Evolutionary conservation across 2,113 vertebrate species (phyloP).

Genomic region (Rhinogobius similis): DNA sequence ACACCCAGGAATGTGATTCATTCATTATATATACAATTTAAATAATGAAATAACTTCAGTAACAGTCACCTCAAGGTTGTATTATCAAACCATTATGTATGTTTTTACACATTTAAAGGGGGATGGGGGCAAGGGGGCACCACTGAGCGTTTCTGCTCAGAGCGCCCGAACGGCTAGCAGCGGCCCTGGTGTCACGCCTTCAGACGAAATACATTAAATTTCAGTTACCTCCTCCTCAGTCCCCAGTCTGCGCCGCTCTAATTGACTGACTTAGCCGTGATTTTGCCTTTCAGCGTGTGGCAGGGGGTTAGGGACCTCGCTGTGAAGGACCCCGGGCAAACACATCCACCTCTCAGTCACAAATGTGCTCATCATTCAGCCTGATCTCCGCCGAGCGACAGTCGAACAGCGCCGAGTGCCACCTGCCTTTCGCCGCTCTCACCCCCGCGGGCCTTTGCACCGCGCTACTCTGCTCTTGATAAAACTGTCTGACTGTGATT

Average conservation of each 20-base stretch:
- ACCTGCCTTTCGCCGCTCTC: not conserved
- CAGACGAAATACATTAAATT: not conserved
- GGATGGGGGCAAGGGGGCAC: no score
- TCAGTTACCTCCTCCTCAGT: not conserved
- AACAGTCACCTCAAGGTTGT: no score
- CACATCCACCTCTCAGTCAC: conserved; percentile 32
- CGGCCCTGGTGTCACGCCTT: no score
- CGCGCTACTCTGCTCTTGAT: conserved; percentile 36
- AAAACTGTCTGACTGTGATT: conserved; percentile 54
- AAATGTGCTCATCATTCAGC: conserved; percentile 44
- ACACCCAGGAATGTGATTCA: no score
- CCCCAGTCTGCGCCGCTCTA: not conserved
- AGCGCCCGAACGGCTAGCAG: no score
- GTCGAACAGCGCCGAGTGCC: conserved; percentile 19
- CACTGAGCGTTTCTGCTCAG: no score
- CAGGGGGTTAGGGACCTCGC: conserved; percentile 26
- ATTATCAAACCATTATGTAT: no score
- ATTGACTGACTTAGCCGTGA: conserved; percentile 45
- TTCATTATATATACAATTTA: no score
- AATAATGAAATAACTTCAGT: no score
- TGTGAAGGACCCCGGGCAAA: conserved; percentile 44
- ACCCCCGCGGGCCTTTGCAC: conserved; percentile 28
- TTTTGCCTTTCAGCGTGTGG: conserved; percentile 44
- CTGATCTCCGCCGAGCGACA: conserved; percentile 47
- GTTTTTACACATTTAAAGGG: no score